Base-by-base conservation (phyloP, 2,888 invertebrate species). In the Polyommatus icarus region DNA sequence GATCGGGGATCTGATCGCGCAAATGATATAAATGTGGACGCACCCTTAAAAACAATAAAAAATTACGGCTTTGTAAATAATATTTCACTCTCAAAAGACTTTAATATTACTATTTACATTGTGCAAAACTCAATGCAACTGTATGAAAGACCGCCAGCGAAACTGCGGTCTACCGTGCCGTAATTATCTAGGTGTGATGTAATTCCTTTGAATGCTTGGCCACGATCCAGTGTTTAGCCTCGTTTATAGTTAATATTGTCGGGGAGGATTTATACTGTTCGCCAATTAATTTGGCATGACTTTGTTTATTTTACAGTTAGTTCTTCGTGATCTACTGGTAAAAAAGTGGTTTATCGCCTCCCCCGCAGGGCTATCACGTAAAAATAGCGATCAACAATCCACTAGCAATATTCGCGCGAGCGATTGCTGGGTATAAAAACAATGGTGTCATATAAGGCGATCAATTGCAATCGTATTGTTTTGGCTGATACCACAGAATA, bases 131-230 rank as follows among this genome's bases (percentile, higher is more conserved):
- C 50, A 54, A 75, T 75, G 75, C 75, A 75, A 75, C 29, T 20
- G 73, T 12, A 54, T 75, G 20, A 75, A 75, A 75, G 50, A 15
- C 75, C 24, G 77, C 79, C 81, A 80, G 81, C 80, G 78, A 83
- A 82, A 85, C 80, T 81, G 80, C 78, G 81, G 81, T 81, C 82
- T 77, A 78, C 80, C 75, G 80, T 82, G 81, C 81, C 83, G 81
- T 84, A 84, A 81, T 84, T 85, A 84, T 82, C 82, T 82, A 83
- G 83, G 84, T 83, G 83, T 80, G 83, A 84, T 84, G 75, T 75
- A 75, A 85, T 85, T 84, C 82, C 84, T 84, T 82, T 82, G 81
- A 80, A 81, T 80, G 79, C 78, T 81, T 85, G 84, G 85, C 85
- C 81, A 79, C 78, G 80, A 78, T 83, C 85, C 86, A 85, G 80